Percentiles rank a stretch among this genome's conserved stretches.
phyloP scores from a whole-genome alignment of 2,797 vertebrate genomes.

The Tenualosa thibaudeaui region DNA sequence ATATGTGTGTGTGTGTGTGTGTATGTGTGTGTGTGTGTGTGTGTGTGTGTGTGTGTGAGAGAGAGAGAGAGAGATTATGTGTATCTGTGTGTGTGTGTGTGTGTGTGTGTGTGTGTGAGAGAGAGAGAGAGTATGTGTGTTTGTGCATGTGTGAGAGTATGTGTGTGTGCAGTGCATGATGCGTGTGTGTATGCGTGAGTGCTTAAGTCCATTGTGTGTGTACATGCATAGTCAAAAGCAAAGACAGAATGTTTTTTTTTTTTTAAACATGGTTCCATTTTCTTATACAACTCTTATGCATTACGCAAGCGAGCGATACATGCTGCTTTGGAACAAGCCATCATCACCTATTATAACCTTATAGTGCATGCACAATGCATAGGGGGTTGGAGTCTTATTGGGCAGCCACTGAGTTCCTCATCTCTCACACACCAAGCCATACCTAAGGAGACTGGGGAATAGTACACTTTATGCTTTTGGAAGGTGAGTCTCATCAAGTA shows the following conservation, averaged over 20 bases:
- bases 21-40: background rate
- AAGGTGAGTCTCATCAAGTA: background rate
- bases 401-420: background rate
- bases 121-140: too few relatives aligned
- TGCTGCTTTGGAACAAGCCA: slow-evolving; percentile 7
- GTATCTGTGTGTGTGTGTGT: background rate
- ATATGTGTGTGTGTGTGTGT: background rate
- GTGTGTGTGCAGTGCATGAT: background rate
- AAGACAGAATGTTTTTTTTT: background rate
- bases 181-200: background rate
- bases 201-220: background rate
- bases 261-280: background rate
- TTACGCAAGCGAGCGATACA: background rate
- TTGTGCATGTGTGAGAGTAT: background rate
- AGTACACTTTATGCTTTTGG: background rate
- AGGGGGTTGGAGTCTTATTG: background rate
- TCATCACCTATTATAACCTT: background rate
- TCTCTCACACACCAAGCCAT: background rate
- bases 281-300: background rate
- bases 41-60: background rate
- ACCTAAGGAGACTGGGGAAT: background rate
- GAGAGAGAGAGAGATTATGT: too few relatives aligned
- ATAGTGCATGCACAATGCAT: background rate
- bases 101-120: background rate
- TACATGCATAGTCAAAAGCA: background rate